Conservation (phyloP, 2,113 vertebrate genomes). For the Poicephalus meyeri region DNA sequence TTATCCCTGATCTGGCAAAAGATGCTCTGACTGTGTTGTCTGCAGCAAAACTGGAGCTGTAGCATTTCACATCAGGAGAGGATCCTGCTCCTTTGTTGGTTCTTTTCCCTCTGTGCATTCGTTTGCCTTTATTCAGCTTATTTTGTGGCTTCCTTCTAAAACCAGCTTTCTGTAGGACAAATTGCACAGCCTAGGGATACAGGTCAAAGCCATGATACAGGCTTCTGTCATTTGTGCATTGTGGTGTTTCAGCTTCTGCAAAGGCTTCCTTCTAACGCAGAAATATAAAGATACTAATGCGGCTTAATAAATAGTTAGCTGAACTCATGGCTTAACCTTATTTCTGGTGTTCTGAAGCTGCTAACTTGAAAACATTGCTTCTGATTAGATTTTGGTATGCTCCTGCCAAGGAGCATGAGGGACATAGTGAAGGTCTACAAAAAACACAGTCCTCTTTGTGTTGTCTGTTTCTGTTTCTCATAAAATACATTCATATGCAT, state of each 20-base stretch:
- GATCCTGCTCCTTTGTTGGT: not conserved
- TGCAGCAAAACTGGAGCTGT: not conserved
- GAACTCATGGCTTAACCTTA: constrained; percentile 8
- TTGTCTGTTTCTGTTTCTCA: constrained; percentile 62
- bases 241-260: not conserved
- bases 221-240: not conserved
- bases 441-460: not conserved
- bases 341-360: constrained; percentile 37
- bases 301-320: not conserved
- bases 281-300: not conserved
- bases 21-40: not conserved
- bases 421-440: not conserved
- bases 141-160: not conserved
- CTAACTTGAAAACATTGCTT: constrained; percentile 40
- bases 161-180: not conserved
- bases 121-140: not conserved
- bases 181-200: not conserved
- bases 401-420: not conserved
- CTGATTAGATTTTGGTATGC: not conserved
- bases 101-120: not conserved
- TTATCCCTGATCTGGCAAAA: not conserved
- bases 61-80: not conserved
- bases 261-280: not conserved
- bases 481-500: constrained; percentile 39
- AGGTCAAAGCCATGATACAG: not conserved